phyloP scores from a whole-genome alignment of 1,140 invertebrate genomes.

The Drosophila sulfurigaster region DNA sequence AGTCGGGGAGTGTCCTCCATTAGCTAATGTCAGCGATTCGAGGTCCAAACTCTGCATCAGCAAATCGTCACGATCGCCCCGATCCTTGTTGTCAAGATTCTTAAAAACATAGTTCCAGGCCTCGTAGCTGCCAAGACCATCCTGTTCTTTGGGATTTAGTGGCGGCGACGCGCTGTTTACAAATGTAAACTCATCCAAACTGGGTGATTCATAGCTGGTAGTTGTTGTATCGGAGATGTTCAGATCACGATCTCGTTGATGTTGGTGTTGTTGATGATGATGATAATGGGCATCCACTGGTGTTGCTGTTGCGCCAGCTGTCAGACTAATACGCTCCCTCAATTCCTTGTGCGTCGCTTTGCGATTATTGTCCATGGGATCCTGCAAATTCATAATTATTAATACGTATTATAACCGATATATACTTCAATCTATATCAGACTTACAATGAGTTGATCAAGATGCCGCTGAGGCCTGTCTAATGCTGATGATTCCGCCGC shows the following conservation, averaged over 20 bases:
- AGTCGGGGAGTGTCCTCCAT: constrained; percentile 32
- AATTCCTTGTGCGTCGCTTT: constrained; percentile 77
- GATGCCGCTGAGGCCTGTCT: constrained; percentile 56
- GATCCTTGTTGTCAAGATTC: constrained; percentile 90
- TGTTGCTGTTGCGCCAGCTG: constrained; percentile 29
- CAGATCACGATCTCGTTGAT: constrained; percentile 57
- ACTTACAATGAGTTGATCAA: constrained; percentile 55
- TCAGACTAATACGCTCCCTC: constrained; percentile 63
- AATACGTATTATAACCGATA: not conserved
- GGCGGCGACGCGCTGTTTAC: constrained; percentile 66
- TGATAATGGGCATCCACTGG: too few relatives aligned
- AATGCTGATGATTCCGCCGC: constrained; percentile 43
- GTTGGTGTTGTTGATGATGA: not conserved
- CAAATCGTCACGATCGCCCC: constrained; percentile 79
- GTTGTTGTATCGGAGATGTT: constrained; percentile 60
- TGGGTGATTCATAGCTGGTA: constrained; percentile 83
- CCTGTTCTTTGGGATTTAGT: constrained; percentile 81
- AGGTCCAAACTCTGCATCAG: constrained; percentile 76
- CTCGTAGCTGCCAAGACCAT: constrained; percentile 88
- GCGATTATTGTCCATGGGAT: constrained; percentile 75
- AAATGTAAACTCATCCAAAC: constrained; percentile 67
- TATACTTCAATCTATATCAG: not conserved
- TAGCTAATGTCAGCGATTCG: constrained; percentile 69
- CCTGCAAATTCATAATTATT: constrained; percentile 27
- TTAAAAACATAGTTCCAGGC: constrained; percentile 92